Evolutionary conservation across 2,113 vertebrate species (phyloP), one percentile per base, ranked within the genome.

Genomic region (Perccottus glenii): DNA sequence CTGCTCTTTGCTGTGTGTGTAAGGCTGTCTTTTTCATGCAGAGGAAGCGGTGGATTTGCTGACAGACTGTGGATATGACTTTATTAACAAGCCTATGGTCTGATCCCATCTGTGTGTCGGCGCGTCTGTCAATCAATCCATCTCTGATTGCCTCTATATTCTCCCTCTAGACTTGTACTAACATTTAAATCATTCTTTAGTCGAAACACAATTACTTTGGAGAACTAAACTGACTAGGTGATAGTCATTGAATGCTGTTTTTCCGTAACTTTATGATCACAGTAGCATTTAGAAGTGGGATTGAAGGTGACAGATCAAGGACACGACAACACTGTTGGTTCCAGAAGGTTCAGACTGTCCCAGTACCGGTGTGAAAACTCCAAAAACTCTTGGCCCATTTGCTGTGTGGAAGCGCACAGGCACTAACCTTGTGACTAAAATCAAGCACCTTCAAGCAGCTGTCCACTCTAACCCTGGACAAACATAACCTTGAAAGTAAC

Each of bases 1-100:
- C 55, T 65, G 55, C 79, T 84, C 72, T 62, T 62, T 60, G 79
- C 43, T 80, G 73, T 83, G 79, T 78, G 58, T 78, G 58, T 66
- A 42, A 75, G 58, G 11, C 67, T 61, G 52, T 75, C 32, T 50
- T 72, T 59, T 60, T 81, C 53, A 74, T 59, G 63, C 70, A 72
- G 42, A 69, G 57, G 55, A 83, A 77, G 65, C 63, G 46, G 61
- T 15, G 6, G 59, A 51, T 73, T 64, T 84, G 78, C 83, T 71
- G 83, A 83, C 80, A 80, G 56, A 75, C 71, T 80, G 75, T 65
- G 77, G 65, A 50, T 72, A 60, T 63, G 76, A 81, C 72, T 88
- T 88, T 80, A 88, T 87, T 80, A 87, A 81, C 69, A 80, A 81
- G 74, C 53, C 56, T 9, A 0, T 71, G 43, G 62, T 55, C 60